Base-by-base conservation (phyloP, 2,888 invertebrate species). In the Mimas tiliae region DNA sequence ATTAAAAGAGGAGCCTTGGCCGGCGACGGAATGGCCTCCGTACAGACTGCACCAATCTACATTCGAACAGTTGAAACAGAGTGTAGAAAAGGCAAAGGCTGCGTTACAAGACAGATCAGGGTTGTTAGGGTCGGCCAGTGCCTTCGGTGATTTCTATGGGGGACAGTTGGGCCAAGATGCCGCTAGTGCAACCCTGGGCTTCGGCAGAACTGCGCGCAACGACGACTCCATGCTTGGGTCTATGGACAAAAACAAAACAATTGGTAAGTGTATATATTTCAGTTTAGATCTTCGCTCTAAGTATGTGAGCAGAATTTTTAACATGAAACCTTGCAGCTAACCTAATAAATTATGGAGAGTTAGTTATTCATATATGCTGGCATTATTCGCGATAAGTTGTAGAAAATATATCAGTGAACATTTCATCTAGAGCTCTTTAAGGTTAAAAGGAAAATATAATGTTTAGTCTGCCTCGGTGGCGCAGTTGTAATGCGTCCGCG, bases 41-140 rank as follows among this genome's bases (percentile, higher is more conserved):
- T 98, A 98, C 87, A 95, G 98, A 62, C 96, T 97, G 68, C 96
- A 96, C 84, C 97, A 97, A 78, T 97, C 97, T 72, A 98, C 98
- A 12, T 98, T 98, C 93, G 97, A 98, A 82, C 97, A 98, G 85
- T 91, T 98, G 70, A 98, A 98, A 80, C 98, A 98, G 86, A 97
- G 97, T 81, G 97, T 98, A 53, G 98, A 98, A 84, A 98, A 98
- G 83, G 98, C 98, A 53, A 98, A 98, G 84, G 97, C 97, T 0
- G 98, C 97, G 0, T 91, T 98, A 62, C 96, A 96, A 85, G 96
- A 96, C 85, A 76, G 93, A 14, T 96, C 95, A 48, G 95, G 96
- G 12, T 95, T 96, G 74, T 93, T 96, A 70, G 96, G 96, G 0
- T 94, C 96, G 14, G 95, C 96, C 63, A 96, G 96, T 70, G 96